Evolutionary conservation across 2,888 invertebrate species (phyloP).

Genomic region (Lutraria lutraria): DNA sequence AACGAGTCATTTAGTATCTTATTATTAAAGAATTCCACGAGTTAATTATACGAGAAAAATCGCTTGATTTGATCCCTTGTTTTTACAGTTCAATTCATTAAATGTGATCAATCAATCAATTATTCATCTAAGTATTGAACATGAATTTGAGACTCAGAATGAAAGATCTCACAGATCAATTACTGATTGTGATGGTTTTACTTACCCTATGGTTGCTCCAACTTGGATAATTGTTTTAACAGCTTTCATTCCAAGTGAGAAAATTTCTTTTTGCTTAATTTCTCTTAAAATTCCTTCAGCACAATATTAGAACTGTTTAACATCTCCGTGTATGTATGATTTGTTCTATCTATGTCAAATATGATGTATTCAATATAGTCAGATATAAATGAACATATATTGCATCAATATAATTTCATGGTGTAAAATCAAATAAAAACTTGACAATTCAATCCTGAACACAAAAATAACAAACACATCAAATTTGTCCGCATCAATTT

Average conservation of each 20-base stretch:
- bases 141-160: not conserved
- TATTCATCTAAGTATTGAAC: conserved; percentile 23
- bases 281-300: no score
- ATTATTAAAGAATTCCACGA: not conserved
- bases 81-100: conserved; percentile 31
- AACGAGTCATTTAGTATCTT: not conserved
- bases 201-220: not conserved
- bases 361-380: no score
- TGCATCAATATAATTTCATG: not conserved
- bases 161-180: not conserved
- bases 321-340: no score
- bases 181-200: not conserved
- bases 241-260: not conserved
- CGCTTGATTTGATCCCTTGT: conserved; percentile 16
- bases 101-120: conserved; percentile 29
- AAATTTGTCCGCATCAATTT: not conserved
- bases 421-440: not conserved
- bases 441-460: not conserved
- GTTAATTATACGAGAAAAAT: conserved; percentile 5
- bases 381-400: no score
- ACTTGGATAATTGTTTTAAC: conserved; percentile 18
- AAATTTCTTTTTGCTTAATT: not conserved
- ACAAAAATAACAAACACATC: not conserved
- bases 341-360: no score
- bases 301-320: no score